Conservation (phyloP, 2,113 vertebrate genomes). For the Acanthisitta chloris region DNA sequence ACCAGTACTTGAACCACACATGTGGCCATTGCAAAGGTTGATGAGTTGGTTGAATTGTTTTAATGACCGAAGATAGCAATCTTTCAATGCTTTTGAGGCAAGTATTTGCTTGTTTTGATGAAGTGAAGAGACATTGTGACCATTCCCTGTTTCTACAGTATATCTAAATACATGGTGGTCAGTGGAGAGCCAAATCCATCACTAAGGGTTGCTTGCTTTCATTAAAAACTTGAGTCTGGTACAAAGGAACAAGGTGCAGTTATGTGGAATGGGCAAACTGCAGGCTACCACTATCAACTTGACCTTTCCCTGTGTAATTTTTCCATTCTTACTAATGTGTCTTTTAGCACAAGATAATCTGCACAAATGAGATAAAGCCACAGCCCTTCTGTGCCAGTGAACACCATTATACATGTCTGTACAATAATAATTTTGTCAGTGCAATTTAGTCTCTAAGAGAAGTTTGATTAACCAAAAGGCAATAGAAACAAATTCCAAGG, state of each 20-base stretch:
- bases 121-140: background rate
- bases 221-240: constrained; percentile 15
- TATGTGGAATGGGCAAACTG: constrained; percentile 9
- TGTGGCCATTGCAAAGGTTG: no score
- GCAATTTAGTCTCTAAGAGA: constrained; percentile 14
- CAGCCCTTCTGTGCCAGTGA: constrained; percentile 28
- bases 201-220: background rate
- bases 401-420: background rate
- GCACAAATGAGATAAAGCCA: background rate
- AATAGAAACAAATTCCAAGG: background rate
- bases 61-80: background rate
- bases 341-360: constrained; percentile 56
- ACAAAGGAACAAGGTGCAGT: constrained; percentile 35
- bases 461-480: background rate
- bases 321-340: constrained; percentile 42
- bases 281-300: constrained; percentile 10
- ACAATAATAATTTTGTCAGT: background rate
- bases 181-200: background rate
- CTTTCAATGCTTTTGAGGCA: background rate
- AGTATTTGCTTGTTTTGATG: constrained; percentile 5
- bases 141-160: background rate
- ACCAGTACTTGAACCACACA: background rate
- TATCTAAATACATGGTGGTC: background rate
- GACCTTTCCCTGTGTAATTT: constrained; percentile 36
- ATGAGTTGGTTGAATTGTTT: background rate